Evolutionary conservation across 2,113 vertebrate species (phyloP).

Genomic region (Origma solitaria): DNA sequence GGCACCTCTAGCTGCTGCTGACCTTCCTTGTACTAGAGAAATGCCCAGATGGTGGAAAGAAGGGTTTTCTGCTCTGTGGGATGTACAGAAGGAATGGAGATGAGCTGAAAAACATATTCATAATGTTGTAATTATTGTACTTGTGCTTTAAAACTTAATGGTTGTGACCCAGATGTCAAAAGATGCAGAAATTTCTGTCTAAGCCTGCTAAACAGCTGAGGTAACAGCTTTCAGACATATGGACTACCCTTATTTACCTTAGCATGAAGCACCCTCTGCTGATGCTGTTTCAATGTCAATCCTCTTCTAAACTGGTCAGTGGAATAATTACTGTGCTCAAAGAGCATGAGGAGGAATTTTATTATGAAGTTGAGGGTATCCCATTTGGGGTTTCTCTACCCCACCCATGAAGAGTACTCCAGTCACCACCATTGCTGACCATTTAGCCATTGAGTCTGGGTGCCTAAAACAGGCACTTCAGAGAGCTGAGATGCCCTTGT

Average conservation of each 20-base stretch:
- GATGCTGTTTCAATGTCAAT: neutral
- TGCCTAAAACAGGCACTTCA: neutral
- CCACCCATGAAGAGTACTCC: neutral
- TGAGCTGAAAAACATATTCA: neutral
- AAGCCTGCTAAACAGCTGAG: neutral
- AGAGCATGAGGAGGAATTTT: neutral
- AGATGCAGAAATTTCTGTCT: neutral
- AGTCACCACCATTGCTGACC: neutral
- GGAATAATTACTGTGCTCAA: neutral
- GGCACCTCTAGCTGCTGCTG: slow-evolving; percentile 1
- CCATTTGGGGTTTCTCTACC: neutral
- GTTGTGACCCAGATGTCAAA: slow-evolving; percentile 10
- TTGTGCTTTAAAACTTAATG: neutral
- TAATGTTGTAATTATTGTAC: slow-evolving; percentile 9
- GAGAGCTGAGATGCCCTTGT: neutral
- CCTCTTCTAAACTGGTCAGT: neutral
- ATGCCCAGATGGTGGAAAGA: slow-evolving; percentile 21
- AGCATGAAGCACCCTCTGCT: neutral
- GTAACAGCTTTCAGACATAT: neutral
- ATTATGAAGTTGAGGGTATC: neutral
- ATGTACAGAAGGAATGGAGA: neutral
- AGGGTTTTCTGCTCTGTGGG: neutral
- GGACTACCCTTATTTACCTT: neutral
- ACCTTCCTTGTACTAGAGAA: slow-evolving; percentile 24
- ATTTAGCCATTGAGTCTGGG: neutral